phyloP scores from a whole-genome alignment of 1,140 invertebrate genomes.

The Drusus annulatus region DNA sequence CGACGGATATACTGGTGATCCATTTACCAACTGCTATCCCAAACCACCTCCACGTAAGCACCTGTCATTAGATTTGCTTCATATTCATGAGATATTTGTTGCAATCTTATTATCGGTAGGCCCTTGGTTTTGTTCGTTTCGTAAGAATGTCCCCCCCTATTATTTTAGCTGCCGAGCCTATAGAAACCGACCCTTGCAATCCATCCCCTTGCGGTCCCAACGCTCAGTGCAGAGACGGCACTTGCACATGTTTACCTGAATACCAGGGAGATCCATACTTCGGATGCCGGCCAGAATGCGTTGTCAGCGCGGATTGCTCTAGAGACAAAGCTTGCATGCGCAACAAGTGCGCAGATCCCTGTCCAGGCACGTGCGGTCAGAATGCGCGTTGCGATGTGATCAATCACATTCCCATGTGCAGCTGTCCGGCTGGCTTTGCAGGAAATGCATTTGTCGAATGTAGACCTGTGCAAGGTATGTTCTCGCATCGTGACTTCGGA shows the following conservation, averaged over 20 bases:
- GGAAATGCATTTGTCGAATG: conserved; percentile 87
- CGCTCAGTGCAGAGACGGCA: conserved; percentile 69
- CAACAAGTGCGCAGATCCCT: conserved; percentile 84
- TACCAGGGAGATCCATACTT: conserved; percentile 79
- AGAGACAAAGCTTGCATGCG: conserved; percentile 81
- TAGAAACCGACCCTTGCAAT: conserved; percentile 68
- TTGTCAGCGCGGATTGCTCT: conserved; percentile 87
- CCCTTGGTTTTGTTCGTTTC: no score
- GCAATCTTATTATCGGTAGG: no score
- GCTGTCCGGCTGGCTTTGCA: conserved; percentile 77
- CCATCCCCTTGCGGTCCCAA: conserved; percentile 76
- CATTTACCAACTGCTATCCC: conserved; percentile 74
- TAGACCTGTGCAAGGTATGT: conserved; percentile 69
- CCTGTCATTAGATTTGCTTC: conserved; percentile 70
- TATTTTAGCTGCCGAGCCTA: conserved; percentile 48
- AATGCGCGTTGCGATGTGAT: conserved; percentile 88
- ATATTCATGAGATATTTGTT: no score
- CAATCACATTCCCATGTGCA: conserved; percentile 86
- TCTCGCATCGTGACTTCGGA: neutral
- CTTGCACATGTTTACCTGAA: conserved; percentile 76
- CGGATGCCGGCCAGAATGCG: conserved; percentile 88
- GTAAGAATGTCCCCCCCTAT: conserved; percentile 70
- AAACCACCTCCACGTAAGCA: conserved; percentile 61
- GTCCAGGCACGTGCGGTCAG: conserved; percentile 83
- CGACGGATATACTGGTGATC: conserved; percentile 79